Evolutionary conservation across 2,113 vertebrate genomes (phyloP).

Genomic region (Xenopus laevis): DNA sequence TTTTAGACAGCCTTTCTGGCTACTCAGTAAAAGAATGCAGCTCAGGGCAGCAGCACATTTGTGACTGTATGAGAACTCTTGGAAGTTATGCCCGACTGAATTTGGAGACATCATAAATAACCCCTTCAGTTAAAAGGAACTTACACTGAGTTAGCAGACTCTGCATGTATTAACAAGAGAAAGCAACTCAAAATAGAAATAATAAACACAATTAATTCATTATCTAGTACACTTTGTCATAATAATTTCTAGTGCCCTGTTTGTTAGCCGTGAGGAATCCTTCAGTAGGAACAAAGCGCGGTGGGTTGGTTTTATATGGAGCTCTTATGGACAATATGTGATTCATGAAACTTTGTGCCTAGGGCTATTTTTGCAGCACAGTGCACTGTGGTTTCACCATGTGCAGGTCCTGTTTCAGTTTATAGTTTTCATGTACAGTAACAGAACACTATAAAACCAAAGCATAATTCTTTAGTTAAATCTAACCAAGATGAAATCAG

Average conservation of each 20-base stretch:
- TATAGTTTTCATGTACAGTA: slow-evolving; percentile 44
- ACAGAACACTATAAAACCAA: slow-evolving; percentile 41
- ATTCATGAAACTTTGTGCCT: slow-evolving; percentile 33
- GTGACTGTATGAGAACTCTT: no score
- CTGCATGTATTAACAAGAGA: no score
- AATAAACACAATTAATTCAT: not conserved
- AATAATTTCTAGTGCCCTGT: not conserved
- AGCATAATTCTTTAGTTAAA: slow-evolving; percentile 29
- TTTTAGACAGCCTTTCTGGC: no score
- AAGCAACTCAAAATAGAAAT: not conserved
- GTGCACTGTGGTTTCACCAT: slow-evolving; percentile 31
- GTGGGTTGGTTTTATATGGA: slow-evolving; percentile 30
- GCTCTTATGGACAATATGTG: slow-evolving; percentile 34
- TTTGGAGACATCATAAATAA: no score
- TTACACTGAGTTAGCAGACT: no score
- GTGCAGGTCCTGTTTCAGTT: slow-evolving; percentile 40
- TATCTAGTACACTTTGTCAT: not conserved
- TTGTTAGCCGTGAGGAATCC: not conserved
- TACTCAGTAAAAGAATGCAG: no score
- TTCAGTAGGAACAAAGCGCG: slow-evolving; percentile 18
- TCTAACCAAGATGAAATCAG: slow-evolving; percentile 21
- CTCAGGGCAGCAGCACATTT: no score
- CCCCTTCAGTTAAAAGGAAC: no score
- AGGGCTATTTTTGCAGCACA: slow-evolving; percentile 19
- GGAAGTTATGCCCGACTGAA: no score